Percentiles rank a stretch among this genome's conserved stretches.
Conservation (phyloP, 2,888 invertebrate species). For the Siphonodentalium dalli region DNA sequence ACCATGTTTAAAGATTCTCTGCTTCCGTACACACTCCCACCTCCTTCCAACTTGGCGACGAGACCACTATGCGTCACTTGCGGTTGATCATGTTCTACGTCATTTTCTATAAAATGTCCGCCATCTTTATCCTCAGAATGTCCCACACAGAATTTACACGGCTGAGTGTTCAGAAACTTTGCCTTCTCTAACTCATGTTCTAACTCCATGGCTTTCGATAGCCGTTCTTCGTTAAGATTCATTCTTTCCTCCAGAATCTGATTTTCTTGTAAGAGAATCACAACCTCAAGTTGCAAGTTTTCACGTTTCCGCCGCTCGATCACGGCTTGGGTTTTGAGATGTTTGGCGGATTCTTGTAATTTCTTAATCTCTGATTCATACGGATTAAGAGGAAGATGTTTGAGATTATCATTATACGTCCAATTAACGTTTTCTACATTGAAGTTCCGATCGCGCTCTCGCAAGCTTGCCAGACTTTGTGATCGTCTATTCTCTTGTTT, state of each 20-base stretch:
- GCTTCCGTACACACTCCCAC: constrained; percentile 62
- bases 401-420: constrained; percentile 49
- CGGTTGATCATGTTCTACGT: constrained; percentile 55
- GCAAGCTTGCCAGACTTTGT: constrained; percentile 44
- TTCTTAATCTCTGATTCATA: constrained; percentile 53
- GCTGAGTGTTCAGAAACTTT: constrained; percentile 35
- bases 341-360: constrained; percentile 52
- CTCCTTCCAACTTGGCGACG: constrained; percentile 57
- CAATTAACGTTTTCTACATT: constrained; percentile 36
- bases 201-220: constrained; percentile 35
- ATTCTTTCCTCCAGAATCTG: constrained; percentile 46
- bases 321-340: constrained; percentile 48
- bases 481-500: constrained; percentile 46
- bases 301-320: constrained; percentile 51
- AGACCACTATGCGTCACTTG: constrained; percentile 51
- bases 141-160: constrained; percentile 40
- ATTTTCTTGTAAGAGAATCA: constrained; percentile 51
- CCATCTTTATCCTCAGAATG: constrained; percentile 24
- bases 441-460: constrained; percentile 37
- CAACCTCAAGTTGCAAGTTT: constrained; percentile 50
- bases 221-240: constrained; percentile 37
- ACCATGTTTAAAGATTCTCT: constrained; percentile 41
- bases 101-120: constrained; percentile 36
- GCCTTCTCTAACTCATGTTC: constrained; percentile 43
- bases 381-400: constrained; percentile 50